Conservation (phyloP, 2,113 vertebrate species). For the Rissa tridactyla region DNA sequence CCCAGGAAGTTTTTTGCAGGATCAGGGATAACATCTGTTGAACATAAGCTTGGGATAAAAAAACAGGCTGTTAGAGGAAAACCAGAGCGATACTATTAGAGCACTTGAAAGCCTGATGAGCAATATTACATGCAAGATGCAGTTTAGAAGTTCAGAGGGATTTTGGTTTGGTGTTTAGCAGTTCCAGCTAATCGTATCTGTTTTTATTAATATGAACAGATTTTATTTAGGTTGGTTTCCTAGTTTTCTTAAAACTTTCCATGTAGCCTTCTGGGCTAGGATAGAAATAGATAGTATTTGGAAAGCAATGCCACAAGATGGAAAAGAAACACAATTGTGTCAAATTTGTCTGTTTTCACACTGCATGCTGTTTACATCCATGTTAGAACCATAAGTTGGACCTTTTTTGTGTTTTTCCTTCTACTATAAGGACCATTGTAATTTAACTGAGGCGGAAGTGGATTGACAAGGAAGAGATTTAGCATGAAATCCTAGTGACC, state of each 20-base stretch:
- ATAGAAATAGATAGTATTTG: neutral
- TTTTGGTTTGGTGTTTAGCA: neutral
- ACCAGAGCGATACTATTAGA: neutral
- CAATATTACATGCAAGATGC: neutral
- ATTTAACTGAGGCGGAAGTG: neutral
- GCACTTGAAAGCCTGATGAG: neutral
- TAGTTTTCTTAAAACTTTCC: neutral
- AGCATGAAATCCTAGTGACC: neutral
- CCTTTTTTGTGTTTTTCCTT: neutral
- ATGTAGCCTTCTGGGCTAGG: neutral
- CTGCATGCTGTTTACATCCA: neutral
- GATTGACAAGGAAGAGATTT: neutral
- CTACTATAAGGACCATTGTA: neutral
- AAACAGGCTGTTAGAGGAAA: neutral
- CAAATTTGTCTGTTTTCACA: neutral
- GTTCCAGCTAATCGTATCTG: neutral
- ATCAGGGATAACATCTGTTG: neutral
- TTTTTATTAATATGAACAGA: neutral
- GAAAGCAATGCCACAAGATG: neutral
- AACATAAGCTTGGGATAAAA: neutral
- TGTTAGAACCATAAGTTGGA: neutral
- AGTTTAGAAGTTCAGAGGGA: neutral
- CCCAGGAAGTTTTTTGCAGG: neutral
- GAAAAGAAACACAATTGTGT: neutral
- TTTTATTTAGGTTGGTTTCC: neutral